phyloP scores from a whole-genome alignment of 2,797 vertebrate species.

The Natrix natrix region DNA sequence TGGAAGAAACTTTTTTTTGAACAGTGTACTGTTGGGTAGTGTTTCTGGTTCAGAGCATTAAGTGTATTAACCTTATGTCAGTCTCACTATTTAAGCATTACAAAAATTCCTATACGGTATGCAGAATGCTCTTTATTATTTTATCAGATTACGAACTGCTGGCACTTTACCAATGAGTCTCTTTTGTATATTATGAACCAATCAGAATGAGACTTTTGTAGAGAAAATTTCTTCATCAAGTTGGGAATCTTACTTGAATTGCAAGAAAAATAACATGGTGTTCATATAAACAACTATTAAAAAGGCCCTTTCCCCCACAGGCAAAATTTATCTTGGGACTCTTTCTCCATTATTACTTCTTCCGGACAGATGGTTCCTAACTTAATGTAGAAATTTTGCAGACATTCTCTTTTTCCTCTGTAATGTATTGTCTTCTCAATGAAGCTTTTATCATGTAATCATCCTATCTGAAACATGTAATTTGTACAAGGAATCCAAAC shows the following conservation, averaged over 20 bases:
- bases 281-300: not conserved
- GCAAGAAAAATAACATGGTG: not conserved
- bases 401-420: not conserved
- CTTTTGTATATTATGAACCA: not conserved
- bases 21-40: slow-evolving; percentile 49
- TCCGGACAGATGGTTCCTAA: not conserved
- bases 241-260: not conserved
- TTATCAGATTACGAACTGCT: not conserved
- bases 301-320: not conserved
- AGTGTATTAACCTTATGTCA: slow-evolving; percentile 19
- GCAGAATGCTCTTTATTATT: not conserved
- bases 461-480: not conserved
- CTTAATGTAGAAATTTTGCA: not conserved
- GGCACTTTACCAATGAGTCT: slow-evolving; percentile 13
- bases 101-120: not conserved
- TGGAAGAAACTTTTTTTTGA: slow-evolving; percentile 25
- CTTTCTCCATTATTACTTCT: not conserved
- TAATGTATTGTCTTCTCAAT: not conserved
- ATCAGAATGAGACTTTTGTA: not conserved
- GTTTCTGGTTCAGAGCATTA: slow-evolving; percentile 43
- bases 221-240: not conserved
- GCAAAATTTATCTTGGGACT: not conserved
- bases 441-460: not conserved
- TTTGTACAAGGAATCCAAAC: not conserved
- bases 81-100: slow-evolving; percentile 24